Evolutionary conservation across 2,888 invertebrate species (phyloP).

Genomic region (Drosophila paranaensis): DNA sequence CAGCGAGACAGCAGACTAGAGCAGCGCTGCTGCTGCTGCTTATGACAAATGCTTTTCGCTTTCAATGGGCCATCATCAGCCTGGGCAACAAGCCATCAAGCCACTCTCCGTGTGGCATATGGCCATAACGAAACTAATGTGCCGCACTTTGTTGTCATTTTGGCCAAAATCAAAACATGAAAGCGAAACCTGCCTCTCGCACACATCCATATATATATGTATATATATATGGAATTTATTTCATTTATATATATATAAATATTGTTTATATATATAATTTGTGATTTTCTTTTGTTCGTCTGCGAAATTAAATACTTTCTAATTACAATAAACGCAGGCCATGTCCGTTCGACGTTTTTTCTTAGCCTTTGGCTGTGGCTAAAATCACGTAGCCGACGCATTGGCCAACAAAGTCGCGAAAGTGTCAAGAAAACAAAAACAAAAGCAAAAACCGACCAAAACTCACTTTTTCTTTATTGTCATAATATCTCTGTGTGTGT

Average conservation of each 20-base stretch:
- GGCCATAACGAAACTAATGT: constrained; percentile 76
- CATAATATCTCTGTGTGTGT: constrained; percentile 45
- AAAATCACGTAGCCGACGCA: constrained; percentile 72
- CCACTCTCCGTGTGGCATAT: constrained; percentile 45
- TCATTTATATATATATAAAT: constrained; percentile 2
- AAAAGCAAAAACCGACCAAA: constrained; percentile 23
- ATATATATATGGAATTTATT: constrained; percentile 36
- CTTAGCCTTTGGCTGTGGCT: constrained; percentile 64
- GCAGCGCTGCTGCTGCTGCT: background rate
- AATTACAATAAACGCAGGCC: constrained; percentile 78
- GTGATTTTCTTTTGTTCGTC: constrained; percentile 41
- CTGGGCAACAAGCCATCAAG: constrained; percentile 37
- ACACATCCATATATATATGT: constrained; percentile 36
- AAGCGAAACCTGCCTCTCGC: constrained; percentile 61
- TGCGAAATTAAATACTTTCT: constrained; percentile 82
- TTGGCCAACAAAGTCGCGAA: constrained; percentile 68
- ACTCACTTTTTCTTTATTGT: constrained; percentile 78
- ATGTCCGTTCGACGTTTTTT: constrained; percentile 48
- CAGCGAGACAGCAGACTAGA: background rate
- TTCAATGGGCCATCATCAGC: constrained; percentile 53
- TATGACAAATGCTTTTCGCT: constrained; percentile 53
- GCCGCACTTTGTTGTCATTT: constrained; percentile 59
- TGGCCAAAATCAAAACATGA: constrained; percentile 34
- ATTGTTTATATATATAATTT: constrained; percentile 7
- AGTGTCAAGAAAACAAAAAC: constrained; percentile 71